phyloP scores from a whole-genome alignment of 2,888 invertebrate genomes.

The Pachydiplax longipennis region DNA sequence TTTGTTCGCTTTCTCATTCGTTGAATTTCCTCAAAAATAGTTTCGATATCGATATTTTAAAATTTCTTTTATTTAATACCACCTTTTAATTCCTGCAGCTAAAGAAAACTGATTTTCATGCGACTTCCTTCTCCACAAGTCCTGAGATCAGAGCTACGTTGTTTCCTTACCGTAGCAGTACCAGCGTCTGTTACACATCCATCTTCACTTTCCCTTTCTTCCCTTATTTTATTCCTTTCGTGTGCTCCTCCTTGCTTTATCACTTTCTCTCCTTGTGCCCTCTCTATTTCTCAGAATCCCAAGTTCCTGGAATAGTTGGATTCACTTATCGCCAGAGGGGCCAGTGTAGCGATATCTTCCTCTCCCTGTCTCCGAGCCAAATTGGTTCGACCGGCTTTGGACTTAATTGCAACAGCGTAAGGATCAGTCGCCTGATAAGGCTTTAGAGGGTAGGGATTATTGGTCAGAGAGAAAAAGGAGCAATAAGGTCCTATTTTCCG shows the following conservation, averaged over 20 bases:
- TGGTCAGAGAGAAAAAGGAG: neutral
- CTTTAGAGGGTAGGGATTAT: neutral
- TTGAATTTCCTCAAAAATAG: too few relatives aligned
- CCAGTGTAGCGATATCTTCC: neutral
- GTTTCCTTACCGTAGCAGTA: neutral
- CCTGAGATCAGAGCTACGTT: too few relatives aligned
- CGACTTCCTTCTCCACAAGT: too few relatives aligned
- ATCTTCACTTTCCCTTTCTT: neutral
- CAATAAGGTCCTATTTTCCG: neutral
- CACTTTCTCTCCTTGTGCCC: neutral
- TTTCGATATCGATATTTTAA: too few relatives aligned
- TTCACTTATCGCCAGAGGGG: neutral
- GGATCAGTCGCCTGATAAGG: slow-evolving; percentile 13
- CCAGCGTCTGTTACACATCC: neutral
- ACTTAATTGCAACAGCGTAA: slow-evolving; percentile 32
- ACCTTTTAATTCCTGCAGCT: too few relatives aligned
- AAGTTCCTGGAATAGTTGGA: neutral
- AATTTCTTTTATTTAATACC: too few relatives aligned
- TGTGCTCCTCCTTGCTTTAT: neutral
- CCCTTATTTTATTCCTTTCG: neutral
- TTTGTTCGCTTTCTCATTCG: too few relatives aligned
- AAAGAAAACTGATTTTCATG: too few relatives aligned
- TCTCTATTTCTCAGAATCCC: neutral
- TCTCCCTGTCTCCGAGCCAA: slow-evolving; percentile 14
- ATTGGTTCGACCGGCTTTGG: slow-evolving; percentile 37